phyloP scores from a whole-genome alignment of 1,140 invertebrate species.

The Drosophila oshimai region DNA sequence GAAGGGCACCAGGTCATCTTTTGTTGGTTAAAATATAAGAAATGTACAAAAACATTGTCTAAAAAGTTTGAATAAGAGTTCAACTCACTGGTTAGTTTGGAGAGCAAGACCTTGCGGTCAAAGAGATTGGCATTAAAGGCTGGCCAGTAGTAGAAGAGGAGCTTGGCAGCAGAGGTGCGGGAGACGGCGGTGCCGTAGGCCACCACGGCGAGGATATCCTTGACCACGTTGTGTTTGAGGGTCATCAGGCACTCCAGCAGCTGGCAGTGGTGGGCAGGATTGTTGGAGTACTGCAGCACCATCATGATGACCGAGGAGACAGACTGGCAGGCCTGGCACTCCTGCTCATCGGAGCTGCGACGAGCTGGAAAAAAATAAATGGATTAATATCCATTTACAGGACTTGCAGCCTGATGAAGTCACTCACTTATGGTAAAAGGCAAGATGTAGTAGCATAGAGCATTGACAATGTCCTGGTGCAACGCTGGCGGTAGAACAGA shows the following conservation, averaged over 20 bases:
- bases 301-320: conserved; percentile 98
- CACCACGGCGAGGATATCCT: conserved; percentile 97
- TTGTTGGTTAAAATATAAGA: conserved; percentile 6
- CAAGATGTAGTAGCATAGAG: conserved; percentile 97
- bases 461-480: conserved; percentile 97
- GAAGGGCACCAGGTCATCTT: conserved; percentile 89
- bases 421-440: conserved; percentile 96
- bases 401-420: too few relatives aligned
- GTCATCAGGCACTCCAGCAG: conserved; percentile 97
- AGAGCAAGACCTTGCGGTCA: conserved; percentile 93
- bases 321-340: conserved; percentile 95
- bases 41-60: not conserved
- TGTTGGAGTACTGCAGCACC: conserved; percentile 97
- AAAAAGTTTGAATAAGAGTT: too few relatives aligned
- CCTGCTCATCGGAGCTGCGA: conserved; percentile 86
- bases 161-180: conserved; percentile 95
- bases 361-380: conserved; percentile 84
- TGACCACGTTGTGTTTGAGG: conserved; percentile 92
- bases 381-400: not conserved
- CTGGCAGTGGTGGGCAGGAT: conserved; percentile 96
- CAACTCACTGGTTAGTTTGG: conserved; percentile 93
- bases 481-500: conserved; percentile 94
- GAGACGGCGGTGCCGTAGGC: conserved; percentile 97
- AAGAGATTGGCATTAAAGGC: conserved; percentile 96
- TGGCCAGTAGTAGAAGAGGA: conserved; percentile 99